Evolutionary conservation across 2,113 vertebrate genomes (phyloP), one percentile per base, ranked within the genome.

Genomic region (Oncorhynchus clarkii): DNA sequence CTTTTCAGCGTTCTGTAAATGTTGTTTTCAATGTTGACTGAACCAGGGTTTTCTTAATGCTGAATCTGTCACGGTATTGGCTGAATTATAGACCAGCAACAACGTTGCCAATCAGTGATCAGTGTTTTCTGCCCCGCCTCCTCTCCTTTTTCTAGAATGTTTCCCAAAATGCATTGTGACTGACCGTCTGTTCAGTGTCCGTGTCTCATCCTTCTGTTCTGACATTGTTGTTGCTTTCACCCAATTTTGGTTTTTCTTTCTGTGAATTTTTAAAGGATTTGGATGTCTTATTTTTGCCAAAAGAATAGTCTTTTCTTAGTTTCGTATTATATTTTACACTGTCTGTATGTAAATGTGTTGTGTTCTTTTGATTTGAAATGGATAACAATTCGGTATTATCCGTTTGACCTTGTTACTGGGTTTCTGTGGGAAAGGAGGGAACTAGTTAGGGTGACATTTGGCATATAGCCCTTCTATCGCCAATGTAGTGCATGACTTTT

Each of bases 181-280:
- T 8, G 67, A 68, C 65, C 13, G 18, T 12, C 29, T 64, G n/a
- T 64, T 64, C 22, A 45, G 16, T 24, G 54, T 39, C 29, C 31
- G 9, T 60, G 29, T 72, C 16, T 20, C 60, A 71, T 51, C 72
- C 4, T 74, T 31, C 39, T 5, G 59, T 80, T 29, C 14, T 5
- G 51, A 67, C n/a, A 72, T 57, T 60, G 18, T 31, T 85, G 7
- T 64, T 22, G 7, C 27, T 31, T 74, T 11, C 75, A 57, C 5
- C 1, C 5, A 31, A n/a, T n/a, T 6, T 31, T 31, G 1, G 5
- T 31, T 31, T 1, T 31, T 5, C 12, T 6, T 18, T 54, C 49
- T 54, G 51, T 6, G 1, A 16, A 16, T 67, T 14, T 31, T 27
- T 2, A 18, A 12, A 16, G 0, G 66, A 34, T 67, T 31, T 1